Percentiles rank a stretch among this genome's conserved stretches.
phyloP scores from a whole-genome alignment of 1,140 invertebrate genomes.

The Trichonephila clavipes region DNA sequence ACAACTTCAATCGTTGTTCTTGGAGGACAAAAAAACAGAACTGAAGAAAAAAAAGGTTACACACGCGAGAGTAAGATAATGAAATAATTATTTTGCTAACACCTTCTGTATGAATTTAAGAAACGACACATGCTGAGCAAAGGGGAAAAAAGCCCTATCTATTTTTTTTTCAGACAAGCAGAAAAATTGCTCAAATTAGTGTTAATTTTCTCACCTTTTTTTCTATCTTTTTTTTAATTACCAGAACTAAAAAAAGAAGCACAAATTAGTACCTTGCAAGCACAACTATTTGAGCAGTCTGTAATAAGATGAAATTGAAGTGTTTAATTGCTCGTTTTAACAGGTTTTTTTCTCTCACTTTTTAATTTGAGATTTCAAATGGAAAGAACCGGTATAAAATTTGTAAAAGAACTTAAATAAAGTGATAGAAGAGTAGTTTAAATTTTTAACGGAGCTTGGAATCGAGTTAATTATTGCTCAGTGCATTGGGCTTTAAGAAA shows the following conservation, averaged over 20 bases:
- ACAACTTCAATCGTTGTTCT: too few species aligned
- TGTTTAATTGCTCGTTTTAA: neutral
- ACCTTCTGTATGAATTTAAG: neutral
- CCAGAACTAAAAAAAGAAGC: neutral
- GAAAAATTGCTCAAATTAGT: slow-evolving; percentile 11
- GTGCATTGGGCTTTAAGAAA: too few species aligned
- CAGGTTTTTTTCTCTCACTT: neutral
- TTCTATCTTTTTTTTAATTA: neutral
- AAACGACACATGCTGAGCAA: neutral
- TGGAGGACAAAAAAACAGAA: too few species aligned
- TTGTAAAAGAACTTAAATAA: too few species aligned
- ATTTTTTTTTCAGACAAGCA: neutral
- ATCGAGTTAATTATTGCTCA: too few species aligned
- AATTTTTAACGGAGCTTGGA: too few species aligned
- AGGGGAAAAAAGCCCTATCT: neutral
- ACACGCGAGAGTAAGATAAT: neutral
- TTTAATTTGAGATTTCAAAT: too few species aligned
- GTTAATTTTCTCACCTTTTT: slow-evolving; percentile 1
- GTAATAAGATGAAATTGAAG: neutral
- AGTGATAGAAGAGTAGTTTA: too few species aligned
- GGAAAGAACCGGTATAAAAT: too few species aligned
- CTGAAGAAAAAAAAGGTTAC: neutral
- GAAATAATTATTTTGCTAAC: neutral
- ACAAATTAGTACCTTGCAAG: neutral
- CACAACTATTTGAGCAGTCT: neutral